These are phyloP conservation scores for Grapholita molesta DNA, from an alignment of 1,140 invertebrate species.

Conservation along the genomic window DNA sequence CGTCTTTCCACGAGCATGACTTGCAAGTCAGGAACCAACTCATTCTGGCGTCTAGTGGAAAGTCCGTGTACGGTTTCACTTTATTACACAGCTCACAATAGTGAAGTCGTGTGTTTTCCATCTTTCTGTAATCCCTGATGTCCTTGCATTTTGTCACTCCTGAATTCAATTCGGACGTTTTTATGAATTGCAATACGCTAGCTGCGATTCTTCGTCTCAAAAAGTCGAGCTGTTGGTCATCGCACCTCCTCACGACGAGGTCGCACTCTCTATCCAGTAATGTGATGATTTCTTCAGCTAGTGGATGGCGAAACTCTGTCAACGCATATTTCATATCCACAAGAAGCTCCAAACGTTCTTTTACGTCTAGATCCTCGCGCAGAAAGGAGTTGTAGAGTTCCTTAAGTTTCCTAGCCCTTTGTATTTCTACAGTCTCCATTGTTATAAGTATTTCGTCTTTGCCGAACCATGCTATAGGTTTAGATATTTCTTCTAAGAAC, in stretches of 20 bases:
- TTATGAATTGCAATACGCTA: constrained; percentile 76
- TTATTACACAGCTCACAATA: constrained; percentile 78
- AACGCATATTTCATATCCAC: constrained; percentile 79
- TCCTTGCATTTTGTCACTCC: constrained; percentile 74
- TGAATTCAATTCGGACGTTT: constrained; percentile 77
- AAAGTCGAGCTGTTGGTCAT: constrained; percentile 72
- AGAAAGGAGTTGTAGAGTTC: constrained; percentile 79
- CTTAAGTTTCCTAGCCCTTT: constrained; percentile 81
- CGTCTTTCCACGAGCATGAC: constrained; percentile 77
- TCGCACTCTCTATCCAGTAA: constrained; percentile 82
- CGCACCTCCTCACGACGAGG: constrained; percentile 76
- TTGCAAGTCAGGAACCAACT: constrained; percentile 73
- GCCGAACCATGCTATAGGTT: constrained; percentile 81
- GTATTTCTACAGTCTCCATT: constrained; percentile 83
- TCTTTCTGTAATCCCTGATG: constrained; percentile 68
- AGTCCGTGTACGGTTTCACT: constrained; percentile 75
- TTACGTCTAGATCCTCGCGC: constrained; percentile 64
- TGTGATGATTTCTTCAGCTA: constrained; percentile 77
- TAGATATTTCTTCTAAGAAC: constrained; percentile 81
- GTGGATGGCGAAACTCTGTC: constrained; percentile 74
- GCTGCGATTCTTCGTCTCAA: constrained; percentile 79
- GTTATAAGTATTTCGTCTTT: constrained; percentile 78
- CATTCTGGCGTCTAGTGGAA: constrained; percentile 68
- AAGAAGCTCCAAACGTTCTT: constrained; percentile 79
- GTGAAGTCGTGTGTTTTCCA: constrained; percentile 73